phyloP scores from a whole-genome alignment of 2,797 vertebrate genomes.

The Aplochiton taeniatus region DNA sequence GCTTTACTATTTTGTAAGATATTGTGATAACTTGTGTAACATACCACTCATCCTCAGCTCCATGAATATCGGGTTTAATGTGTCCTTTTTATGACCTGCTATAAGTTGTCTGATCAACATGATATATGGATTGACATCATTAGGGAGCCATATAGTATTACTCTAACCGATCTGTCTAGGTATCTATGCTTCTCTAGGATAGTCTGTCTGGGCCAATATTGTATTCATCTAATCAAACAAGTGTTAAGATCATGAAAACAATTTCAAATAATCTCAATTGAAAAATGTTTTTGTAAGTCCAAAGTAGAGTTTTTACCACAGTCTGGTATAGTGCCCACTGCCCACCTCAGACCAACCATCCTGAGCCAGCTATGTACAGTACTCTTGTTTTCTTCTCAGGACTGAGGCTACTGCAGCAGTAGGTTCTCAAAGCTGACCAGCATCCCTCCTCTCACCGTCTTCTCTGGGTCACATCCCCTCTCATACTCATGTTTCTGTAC shows the following conservation, averaged over 20 bases:
- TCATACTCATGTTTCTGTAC: conserved; percentile 52
- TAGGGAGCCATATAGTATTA: conserved; percentile 56
- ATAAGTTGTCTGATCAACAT: conserved; percentile 34
- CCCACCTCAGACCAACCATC: conserved; percentile 20
- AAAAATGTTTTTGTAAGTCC: background rate
- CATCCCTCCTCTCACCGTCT: conserved; percentile 48
- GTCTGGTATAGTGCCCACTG: conserved; percentile 26
- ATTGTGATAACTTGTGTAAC: conserved; percentile 47
- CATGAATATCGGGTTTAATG: conserved; percentile 26
- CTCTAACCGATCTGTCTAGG: conserved; percentile 10
- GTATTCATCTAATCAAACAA: background rate
- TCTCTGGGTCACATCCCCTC: conserved; percentile 38
- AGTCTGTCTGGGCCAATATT: conserved; percentile 29
- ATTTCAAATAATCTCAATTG: background rate
- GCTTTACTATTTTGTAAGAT: conserved; percentile 45
- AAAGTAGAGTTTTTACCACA: background rate
- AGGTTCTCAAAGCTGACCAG: conserved; percentile 50
- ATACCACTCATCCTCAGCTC: conserved; percentile 41
- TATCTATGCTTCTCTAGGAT: conserved; percentile 28
- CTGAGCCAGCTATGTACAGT: conserved; percentile 27
- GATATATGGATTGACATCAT: conserved; percentile 36
- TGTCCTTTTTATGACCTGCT: conserved; percentile 39
- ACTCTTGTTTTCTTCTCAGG: conserved; percentile 52
- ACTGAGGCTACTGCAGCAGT: conserved; percentile 38
- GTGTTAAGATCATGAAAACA: background rate